A percentile compares a stretch with the other conserved stretches of the same genome.
Conservation (phyloP, 2,797 vertebrate genomes). For the Sphenopsis melanotis region DNA sequence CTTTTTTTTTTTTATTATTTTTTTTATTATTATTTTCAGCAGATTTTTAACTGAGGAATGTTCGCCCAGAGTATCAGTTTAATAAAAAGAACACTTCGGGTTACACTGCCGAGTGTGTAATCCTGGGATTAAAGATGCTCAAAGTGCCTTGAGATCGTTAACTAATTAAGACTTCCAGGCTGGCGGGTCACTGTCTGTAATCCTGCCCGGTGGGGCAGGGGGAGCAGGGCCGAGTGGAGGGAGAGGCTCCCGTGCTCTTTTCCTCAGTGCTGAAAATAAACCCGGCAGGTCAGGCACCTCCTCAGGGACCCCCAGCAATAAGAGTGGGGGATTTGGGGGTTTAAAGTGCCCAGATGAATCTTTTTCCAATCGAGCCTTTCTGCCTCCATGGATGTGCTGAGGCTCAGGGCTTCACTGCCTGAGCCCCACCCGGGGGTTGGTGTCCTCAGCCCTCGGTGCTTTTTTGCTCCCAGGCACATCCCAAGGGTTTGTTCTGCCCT, state of each 20-base stretch:
- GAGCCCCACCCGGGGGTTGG: fast-evolving
- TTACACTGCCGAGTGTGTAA: not conserved
- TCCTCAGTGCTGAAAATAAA: not conserved
- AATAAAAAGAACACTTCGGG: not conserved
- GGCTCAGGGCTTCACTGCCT: fast-evolving
- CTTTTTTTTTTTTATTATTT: not conserved
- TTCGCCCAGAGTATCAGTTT: not conserved
- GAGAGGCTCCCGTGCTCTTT: not conserved
- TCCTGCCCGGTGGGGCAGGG: not conserved
- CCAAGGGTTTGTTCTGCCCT: not conserved
- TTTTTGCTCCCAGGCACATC: not conserved
- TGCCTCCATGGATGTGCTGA: fast-evolving
- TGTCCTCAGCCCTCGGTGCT: not conserved
- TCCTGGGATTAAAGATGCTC: constrained; percentile 17
- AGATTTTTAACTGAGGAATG: not conserved
- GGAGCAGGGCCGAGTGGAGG: not conserved
- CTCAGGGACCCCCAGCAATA: not conserved
- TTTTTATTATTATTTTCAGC: not conserved
- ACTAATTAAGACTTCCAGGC: constrained; percentile 13
- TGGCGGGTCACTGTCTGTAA: not conserved
- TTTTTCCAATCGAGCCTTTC: not conserved
- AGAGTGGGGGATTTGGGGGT: not conserved
- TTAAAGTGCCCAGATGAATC: fast-evolving
- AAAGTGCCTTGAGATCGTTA: not conserved
- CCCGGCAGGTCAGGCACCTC: not conserved